Evolutionary conservation across 2,113 vertebrate species (phyloP).

Genomic region (Menidia beryllina): DNA sequence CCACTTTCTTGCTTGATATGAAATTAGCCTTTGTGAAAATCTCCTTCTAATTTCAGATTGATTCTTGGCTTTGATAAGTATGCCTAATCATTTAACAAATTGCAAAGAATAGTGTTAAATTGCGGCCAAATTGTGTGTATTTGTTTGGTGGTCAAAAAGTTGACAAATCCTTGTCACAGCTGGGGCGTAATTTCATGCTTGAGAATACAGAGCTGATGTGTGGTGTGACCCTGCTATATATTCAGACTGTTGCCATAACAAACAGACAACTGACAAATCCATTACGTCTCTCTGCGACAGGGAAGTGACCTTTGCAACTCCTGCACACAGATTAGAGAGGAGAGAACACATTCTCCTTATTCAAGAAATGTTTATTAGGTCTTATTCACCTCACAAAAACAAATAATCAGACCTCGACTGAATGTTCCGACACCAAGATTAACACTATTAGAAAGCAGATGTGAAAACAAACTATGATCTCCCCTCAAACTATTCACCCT

Average conservation of each 20-base stretch:
- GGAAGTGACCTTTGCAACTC: conserved; percentile 69
- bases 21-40: conserved; percentile 39
- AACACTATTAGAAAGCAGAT: neutral
- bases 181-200: conserved; percentile 37
- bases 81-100: conserved; percentile 53
- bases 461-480: neutral
- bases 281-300: conserved; percentile 55
- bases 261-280: conserved; percentile 54
- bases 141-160: conserved; percentile 8
- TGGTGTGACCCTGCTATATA: conserved; percentile 13
- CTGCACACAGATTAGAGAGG: conserved; percentile 47
- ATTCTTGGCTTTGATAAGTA: conserved; percentile 31
- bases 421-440: conserved; percentile 40
- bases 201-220: conserved; percentile 26
- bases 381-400: conserved; percentile 15
- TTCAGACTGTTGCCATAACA: conserved; percentile 17
- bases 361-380: conserved; percentile 39
- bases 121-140: conserved; percentile 13
- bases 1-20: conserved; percentile 45
- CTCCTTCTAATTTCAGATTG: conserved; percentile 43
- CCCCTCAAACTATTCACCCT: conserved; percentile 10
- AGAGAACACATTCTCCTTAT: conserved; percentile 37
- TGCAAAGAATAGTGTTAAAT: conserved; percentile 27
- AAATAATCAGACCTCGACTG: conserved; percentile 29
- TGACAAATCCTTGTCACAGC: conserved; percentile 20